Percentiles rank a stretch among this genome's conserved stretches.
phyloP scores from a whole-genome alignment of 2,888 invertebrate species.

The Agriopis marginaria region DNA sequence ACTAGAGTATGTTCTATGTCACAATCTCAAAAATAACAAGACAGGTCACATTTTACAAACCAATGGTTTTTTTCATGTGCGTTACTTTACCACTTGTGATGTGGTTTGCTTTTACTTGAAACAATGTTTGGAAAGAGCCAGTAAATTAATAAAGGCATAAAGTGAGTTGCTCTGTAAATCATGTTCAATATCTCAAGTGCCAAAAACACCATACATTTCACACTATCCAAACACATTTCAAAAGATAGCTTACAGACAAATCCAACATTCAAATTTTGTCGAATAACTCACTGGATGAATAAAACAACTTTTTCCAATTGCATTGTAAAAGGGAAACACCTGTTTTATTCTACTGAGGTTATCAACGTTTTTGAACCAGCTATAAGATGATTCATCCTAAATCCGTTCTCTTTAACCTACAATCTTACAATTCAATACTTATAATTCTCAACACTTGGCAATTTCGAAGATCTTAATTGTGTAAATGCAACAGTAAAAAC shows the following conservation, averaged over 20 bases:
- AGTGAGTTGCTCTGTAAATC: background rate
- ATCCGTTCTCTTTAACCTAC: constrained; percentile 28
- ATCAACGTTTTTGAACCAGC: constrained; percentile 18
- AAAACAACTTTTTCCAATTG: background rate
- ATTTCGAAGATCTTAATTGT: constrained; percentile 26
- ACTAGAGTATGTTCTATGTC: constrained; percentile 54
- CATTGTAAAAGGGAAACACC: background rate
- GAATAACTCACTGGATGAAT: background rate
- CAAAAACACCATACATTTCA: background rate
- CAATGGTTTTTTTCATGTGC: constrained; percentile 28
- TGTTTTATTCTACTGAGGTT: constrained; percentile 1
- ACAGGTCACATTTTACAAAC: constrained; percentile 35
- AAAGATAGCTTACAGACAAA: constrained; percentile 8
- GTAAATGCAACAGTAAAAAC: constrained; percentile 38
- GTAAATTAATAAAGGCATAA: background rate
- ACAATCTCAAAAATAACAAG: constrained; percentile 52
- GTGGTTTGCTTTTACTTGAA: constrained; percentile 7
- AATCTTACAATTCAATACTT: constrained; percentile 36
- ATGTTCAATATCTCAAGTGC: constrained; percentile 2
- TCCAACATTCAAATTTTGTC: constrained; percentile 8
- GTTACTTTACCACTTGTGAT: constrained; percentile 24
- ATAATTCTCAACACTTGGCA: constrained; percentile 35
- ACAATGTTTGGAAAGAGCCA: constrained; percentile 12
- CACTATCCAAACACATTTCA: constrained; percentile 23
- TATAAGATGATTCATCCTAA: constrained; percentile 24